phyloP scores from a whole-genome alignment of 1,140 invertebrate species.

The Listronotus oregonensis region DNA sequence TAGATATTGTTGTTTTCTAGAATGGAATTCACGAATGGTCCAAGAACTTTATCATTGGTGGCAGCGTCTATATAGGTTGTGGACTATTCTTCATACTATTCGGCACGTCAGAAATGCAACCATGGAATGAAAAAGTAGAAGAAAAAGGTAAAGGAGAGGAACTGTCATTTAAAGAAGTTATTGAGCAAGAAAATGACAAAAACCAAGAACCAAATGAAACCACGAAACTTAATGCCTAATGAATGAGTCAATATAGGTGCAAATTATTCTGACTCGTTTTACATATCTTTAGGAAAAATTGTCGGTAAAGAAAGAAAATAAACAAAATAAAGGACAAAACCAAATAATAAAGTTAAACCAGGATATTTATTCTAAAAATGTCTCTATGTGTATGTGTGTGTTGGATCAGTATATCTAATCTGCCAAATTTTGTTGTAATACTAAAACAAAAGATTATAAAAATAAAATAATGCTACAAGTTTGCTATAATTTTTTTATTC shows the following conservation, averaged over 20 bases:
- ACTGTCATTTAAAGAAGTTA: slow-evolving; percentile 18
- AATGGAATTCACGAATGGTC: slow-evolving; percentile 65
- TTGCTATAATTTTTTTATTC: no score
- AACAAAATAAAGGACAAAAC: no score
- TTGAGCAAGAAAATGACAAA: slow-evolving; percentile 13
- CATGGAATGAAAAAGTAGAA: slow-evolving; percentile 53
- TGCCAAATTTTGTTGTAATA: no score
- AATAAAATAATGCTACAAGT: no score
- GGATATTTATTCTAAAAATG: no score
- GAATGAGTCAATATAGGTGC: neutral
- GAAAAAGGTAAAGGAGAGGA: slow-evolving; percentile 17
- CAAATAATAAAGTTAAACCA: no score
- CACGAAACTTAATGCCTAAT: slow-evolving; percentile 22
- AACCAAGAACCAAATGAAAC: slow-evolving; percentile 19
- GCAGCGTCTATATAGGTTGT: slow-evolving; percentile 59
- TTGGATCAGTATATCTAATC: no score
- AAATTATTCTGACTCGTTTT: no score
- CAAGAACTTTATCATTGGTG: slow-evolving; percentile 64
- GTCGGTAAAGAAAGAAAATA: no score
- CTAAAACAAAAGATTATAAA: no score
- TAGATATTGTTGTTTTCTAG: slow-evolving; percentile 51
- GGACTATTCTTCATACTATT: slow-evolving; percentile 62
- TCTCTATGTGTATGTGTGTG: no score
- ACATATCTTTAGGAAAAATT: no score
- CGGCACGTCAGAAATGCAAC: slow-evolving; percentile 57